Conservation (phyloP, 30 jellyfish, hydroid and myxozoan species). For the Nemopilema nomurai region DNA sequence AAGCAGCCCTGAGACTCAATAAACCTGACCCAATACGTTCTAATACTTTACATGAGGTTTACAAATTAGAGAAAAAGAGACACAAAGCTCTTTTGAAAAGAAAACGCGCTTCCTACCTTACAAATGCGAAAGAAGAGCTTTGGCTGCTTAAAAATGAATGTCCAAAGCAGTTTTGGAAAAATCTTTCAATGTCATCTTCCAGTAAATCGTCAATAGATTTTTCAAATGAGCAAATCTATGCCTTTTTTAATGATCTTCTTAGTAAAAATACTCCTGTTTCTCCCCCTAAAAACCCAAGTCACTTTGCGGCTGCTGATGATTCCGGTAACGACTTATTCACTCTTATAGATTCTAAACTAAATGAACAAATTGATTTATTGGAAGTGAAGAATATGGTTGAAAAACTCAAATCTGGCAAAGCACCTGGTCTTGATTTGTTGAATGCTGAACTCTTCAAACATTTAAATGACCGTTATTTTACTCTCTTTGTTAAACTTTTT, state of each 20-base stretch:
- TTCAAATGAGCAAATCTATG: neutral
- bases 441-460: constrained; percentile 5
- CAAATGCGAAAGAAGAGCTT: neutral
- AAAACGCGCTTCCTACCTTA: neutral
- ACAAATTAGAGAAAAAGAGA: neutral
- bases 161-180: neutral
- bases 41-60: neutral
- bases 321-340: neutral
- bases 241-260: neutral
- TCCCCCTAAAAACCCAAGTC: neutral
- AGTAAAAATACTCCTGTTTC: neutral
- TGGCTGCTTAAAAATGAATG: neutral
- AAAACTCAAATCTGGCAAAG: neutral
- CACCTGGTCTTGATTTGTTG: neutral
- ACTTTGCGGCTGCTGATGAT: neutral
- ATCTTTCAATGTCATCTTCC: neutral
- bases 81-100: neutral
- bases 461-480: neutral
- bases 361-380: neutral
- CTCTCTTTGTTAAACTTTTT: neutral
- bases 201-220: neutral
- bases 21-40: no score
- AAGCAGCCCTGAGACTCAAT: no score
- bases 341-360: neutral
- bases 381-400: neutral